Evolutionary conservation across 1,140 invertebrate species (phyloP).

Genomic region (Ostrea edulis): DNA sequence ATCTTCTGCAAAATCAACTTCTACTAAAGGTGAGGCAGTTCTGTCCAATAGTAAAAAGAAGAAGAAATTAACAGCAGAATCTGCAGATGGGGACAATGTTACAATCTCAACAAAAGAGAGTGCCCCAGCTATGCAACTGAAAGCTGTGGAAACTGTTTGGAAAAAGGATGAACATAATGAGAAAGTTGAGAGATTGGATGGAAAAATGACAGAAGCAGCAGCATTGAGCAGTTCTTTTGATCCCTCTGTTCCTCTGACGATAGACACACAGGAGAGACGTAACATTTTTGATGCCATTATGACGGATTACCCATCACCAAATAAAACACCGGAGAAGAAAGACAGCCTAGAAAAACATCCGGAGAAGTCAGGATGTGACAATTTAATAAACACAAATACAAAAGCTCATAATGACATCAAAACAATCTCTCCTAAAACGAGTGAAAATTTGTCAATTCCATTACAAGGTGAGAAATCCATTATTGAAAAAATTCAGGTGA

Average conservation of each 20-base stretch:
- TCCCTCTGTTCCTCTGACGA: constrained; percentile 11
- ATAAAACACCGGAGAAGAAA: not conserved
- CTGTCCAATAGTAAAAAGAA: constrained; percentile 2
- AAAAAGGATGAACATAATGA: not conserved
- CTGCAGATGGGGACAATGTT: not conserved
- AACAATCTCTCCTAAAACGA: not conserved
- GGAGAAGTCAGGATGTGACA: not conserved
- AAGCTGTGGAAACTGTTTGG: not conserved
- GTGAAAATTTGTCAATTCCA: not conserved
- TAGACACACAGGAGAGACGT: constrained; percentile 46
- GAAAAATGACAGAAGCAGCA: not conserved
- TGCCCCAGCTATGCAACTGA: constrained; percentile 7
- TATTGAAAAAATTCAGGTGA: constrained; percentile 44
- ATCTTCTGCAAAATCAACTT: constrained; percentile 5
- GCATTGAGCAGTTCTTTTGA: not conserved
- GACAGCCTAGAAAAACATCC: not conserved
- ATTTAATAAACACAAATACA: not conserved
- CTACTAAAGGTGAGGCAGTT: constrained; percentile 4
- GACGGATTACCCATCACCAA: constrained; percentile 47
- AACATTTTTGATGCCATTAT: constrained; percentile 58
- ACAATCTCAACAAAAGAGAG: not conserved
- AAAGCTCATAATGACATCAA: not conserved
- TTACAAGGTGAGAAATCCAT: constrained; percentile 27
- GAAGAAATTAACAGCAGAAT: not conserved
- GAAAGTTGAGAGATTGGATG: not conserved